Conservation (phyloP, 2,888 invertebrate genomes). For the Philonicus albiceps region DNA sequence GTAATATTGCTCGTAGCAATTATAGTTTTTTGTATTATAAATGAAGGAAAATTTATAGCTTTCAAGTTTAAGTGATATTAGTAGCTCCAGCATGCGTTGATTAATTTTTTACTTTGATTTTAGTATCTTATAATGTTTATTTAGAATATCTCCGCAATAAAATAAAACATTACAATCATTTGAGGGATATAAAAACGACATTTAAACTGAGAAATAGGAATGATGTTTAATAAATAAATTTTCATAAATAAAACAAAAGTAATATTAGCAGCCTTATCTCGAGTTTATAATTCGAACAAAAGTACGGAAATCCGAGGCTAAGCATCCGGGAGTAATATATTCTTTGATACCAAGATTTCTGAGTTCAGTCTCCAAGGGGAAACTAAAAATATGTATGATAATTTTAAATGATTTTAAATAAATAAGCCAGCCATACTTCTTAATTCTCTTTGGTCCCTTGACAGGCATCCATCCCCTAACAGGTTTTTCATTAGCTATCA, state of each 20-base stretch:
- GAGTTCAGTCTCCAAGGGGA: constrained; percentile 17
- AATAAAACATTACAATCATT: too few relatives aligned
- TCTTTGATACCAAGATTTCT: background rate
- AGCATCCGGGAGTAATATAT: constrained; percentile 20
- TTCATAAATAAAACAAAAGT: background rate
- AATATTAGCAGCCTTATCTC: background rate
- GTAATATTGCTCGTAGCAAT: too few relatives aligned
- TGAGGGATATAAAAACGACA: background rate
- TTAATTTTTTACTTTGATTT: too few relatives aligned
- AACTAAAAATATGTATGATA: background rate
- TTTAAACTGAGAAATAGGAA: background rate
- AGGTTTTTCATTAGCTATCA: constrained; percentile 75
- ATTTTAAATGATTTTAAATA: background rate
- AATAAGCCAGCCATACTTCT: background rate
- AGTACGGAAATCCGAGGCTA: constrained; percentile 45
- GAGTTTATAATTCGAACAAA: constrained; percentile 44
- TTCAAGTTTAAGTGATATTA: too few relatives aligned
- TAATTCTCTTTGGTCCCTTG: constrained; percentile 61
- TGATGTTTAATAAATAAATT: background rate
- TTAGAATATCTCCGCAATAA: too few relatives aligned
- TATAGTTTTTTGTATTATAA: too few relatives aligned
- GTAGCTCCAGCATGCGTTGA: too few relatives aligned
- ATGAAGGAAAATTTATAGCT: too few relatives aligned
- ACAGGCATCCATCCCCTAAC: constrained; percentile 79
- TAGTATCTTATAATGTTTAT: too few relatives aligned